Conservation (phyloP, 2,888 invertebrate species). For the Bruchidius siliquastri region DNA sequence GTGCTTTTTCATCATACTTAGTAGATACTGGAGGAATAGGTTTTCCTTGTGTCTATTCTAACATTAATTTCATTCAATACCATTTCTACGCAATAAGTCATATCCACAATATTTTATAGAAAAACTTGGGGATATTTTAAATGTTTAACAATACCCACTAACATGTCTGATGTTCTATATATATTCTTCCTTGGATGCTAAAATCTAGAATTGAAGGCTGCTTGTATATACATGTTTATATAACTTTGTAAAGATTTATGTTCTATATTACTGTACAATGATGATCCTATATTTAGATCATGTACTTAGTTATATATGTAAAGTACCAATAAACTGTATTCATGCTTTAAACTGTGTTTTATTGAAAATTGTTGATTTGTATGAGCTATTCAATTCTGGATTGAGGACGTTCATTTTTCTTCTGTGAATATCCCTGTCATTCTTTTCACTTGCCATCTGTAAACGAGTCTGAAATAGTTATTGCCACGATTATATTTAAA, state of each 20-base stretch:
- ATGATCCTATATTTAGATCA: background rate
- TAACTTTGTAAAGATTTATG: slow-evolving; percentile 6
- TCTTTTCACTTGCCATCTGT: too few species aligned
- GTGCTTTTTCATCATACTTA: too few species aligned
- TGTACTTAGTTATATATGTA: background rate
- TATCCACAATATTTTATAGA: too few species aligned
- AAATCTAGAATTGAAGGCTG: slow-evolving; percentile 40
- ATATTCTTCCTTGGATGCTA: slow-evolving; percentile 28
- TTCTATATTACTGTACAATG: background rate
- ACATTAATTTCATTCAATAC: slow-evolving; percentile 6
- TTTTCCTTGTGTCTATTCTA: too few species aligned
- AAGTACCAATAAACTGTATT: background rate
- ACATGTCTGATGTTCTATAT: background rate
- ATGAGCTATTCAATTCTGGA: background rate
- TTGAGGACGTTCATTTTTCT: background rate
- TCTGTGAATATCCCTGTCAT: too few species aligned
- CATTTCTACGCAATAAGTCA: background rate
- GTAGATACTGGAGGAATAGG: too few species aligned
- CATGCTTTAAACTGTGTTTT: background rate
- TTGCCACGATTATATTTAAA: too few species aligned
- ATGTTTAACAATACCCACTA: too few species aligned
- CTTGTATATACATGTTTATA: slow-evolving; percentile 27
- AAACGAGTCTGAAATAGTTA: too few species aligned
- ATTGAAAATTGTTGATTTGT: background rate
- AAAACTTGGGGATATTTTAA: too few species aligned